Evolutionary conservation across 2,797 vertebrate genomes (phyloP).

Genomic region (Karalla daura): DNA sequence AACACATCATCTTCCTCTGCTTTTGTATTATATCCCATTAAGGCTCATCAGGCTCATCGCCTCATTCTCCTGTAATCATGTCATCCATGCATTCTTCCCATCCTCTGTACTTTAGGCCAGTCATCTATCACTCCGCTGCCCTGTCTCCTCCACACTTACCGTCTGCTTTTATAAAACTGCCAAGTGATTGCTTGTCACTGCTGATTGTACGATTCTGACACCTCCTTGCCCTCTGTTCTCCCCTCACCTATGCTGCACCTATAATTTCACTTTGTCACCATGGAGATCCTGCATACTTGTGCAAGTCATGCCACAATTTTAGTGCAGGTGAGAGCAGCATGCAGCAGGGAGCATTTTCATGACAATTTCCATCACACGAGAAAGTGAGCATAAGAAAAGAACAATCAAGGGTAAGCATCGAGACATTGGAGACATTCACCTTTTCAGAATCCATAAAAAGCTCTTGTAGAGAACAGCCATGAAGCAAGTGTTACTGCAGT

Average conservation of each 20-base stretch:
- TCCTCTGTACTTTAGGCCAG: constrained; percentile 29
- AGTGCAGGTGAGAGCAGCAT: constrained; percentile 28
- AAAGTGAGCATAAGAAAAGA: constrained; percentile 20
- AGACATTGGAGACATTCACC: neutral
- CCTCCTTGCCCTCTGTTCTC: constrained; percentile 17
- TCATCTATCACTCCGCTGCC: constrained; percentile 52
- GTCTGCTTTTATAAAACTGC: constrained; percentile 60
- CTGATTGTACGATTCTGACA: constrained; percentile 68
- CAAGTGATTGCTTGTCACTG: constrained; percentile 70
- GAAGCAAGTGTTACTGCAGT: neutral
- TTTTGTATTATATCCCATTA: constrained; percentile 56
- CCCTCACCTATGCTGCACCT: constrained; percentile 38
- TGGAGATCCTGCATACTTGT: constrained; percentile 45
- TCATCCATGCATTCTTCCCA: constrained; percentile 44
- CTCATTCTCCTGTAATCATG: constrained; percentile 63
- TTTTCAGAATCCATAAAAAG: constrained; percentile 17
- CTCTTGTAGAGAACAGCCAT: constrained; percentile 10
- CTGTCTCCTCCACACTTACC: constrained; percentile 34
- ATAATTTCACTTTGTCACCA: constrained; percentile 64
- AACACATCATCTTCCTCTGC: constrained; percentile 28
- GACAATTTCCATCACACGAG: constrained; percentile 28
- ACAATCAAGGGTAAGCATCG: constrained; percentile 33
- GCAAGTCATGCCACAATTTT: constrained; percentile 43
- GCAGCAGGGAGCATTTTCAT: constrained; percentile 14
- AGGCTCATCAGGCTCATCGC: constrained; percentile 59